Conservation (phyloP, 2,797 vertebrate genomes). For the Myoxocephalus aenaeus region DNA sequence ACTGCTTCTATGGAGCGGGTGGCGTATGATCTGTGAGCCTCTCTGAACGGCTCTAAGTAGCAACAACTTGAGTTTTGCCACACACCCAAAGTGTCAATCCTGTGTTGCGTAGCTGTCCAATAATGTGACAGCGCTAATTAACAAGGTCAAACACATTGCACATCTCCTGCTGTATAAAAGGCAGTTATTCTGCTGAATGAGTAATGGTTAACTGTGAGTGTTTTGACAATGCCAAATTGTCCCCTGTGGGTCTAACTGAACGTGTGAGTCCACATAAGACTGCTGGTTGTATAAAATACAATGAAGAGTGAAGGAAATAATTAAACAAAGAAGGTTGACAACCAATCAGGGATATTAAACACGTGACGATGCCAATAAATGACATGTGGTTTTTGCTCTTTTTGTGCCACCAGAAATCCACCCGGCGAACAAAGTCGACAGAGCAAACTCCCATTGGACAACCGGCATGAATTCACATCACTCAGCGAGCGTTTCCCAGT, state of each 20-base stretch:
- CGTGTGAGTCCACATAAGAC: background rate
- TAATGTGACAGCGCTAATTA: background rate
- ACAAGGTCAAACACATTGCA: background rate
- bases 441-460: slow-evolving; percentile 41
- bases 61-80: slow-evolving; percentile 6
- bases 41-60: slow-evolving; percentile 24
- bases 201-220: background rate
- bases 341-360: slow-evolving; percentile 37
- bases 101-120: background rate
- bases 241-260: background rate
- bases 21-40: slow-evolving; percentile 9
- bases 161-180: background rate
- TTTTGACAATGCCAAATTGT: slow-evolving; percentile 11
- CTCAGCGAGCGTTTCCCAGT: slow-evolving; percentile 61
- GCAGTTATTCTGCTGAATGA: background rate
- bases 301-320: slow-evolving; percentile 4
- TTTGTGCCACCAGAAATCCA: slow-evolving; percentile 40
- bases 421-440: slow-evolving; percentile 12
- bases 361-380: slow-evolving; percentile 23
- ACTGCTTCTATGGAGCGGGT: slow-evolving; percentile 17
- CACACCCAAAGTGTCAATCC: background rate
- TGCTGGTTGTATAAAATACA: slow-evolving; percentile 3
- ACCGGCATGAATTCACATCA: slow-evolving; percentile 65
- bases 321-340: slow-evolving; percentile 15
- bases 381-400: slow-evolving; percentile 42